phyloP scores from a whole-genome alignment of 2,888 invertebrate species.

The Nemapogon koenigi region DNA sequence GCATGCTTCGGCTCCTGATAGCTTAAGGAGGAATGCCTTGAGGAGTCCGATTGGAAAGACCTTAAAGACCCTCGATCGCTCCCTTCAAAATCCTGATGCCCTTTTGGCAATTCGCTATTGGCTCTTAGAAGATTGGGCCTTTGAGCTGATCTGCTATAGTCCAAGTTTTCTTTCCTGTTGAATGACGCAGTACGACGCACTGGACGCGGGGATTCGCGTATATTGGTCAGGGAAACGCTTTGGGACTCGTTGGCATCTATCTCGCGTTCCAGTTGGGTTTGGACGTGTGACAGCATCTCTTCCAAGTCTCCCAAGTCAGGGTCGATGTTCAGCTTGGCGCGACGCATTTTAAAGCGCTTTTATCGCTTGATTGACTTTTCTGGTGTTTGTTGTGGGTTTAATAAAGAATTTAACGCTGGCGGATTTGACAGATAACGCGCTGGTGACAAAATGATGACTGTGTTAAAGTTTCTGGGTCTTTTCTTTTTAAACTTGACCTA shows the following conservation, averaged over 20 bases:
- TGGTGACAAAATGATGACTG: too few species aligned
- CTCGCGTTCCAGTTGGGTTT: conserved; percentile 51
- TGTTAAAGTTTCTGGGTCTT: too few species aligned
- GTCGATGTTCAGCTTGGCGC: conserved; percentile 40
- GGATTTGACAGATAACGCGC: too few species aligned
- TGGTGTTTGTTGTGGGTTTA: too few species aligned
- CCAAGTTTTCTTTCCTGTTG: conserved; percentile 30
- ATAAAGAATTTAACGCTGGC: too few species aligned
- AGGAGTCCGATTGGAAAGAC: conserved; percentile 48
- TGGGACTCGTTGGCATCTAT: conserved; percentile 47
- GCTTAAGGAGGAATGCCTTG: conserved; percentile 38
- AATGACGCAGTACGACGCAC: conserved; percentile 35
- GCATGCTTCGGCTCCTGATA: conserved; percentile 40
- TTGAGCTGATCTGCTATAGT: conserved; percentile 29
- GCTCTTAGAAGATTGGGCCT: conserved; percentile 28
- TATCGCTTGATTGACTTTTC: too few species aligned
- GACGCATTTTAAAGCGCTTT: conserved; percentile 44
- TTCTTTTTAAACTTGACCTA: too few species aligned
- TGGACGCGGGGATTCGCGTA: conserved; percentile 47
- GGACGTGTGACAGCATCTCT: conserved; percentile 56
- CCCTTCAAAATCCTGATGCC: conserved; percentile 20
- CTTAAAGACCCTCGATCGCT: conserved; percentile 23
- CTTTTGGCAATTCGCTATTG: conserved; percentile 25
- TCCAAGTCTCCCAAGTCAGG: conserved; percentile 55
- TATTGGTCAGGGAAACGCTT: conserved; percentile 38